Conservation (phyloP, 2,113 vertebrate species). For the Scolopax mira region DNA sequence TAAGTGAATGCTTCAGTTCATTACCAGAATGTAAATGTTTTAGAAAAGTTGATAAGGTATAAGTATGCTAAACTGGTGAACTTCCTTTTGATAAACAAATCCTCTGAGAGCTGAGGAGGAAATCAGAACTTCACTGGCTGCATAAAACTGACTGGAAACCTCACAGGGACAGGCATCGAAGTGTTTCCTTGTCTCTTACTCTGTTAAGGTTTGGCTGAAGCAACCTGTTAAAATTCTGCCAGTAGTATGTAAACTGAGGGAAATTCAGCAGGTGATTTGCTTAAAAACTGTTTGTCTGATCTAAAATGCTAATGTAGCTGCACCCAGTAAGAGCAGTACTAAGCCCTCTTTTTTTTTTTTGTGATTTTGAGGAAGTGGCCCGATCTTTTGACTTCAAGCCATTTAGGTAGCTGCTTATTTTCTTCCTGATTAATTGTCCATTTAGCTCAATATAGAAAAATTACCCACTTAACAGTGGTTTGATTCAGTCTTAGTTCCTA, state of each 20-base stretch:
- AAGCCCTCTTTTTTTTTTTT: neutral
- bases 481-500: neutral
- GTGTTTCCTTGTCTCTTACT: neutral
- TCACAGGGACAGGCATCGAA: neutral
- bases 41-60: neutral
- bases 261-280: neutral
- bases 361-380: neutral
- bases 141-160: neutral
- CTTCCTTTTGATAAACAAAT: neutral
- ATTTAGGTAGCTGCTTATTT: neutral
- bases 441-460: neutral
- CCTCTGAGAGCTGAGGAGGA: neutral
- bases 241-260: neutral
- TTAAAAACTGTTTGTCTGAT: neutral
- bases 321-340: neutral
- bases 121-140: neutral
- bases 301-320: neutral
- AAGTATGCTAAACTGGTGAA: neutral
- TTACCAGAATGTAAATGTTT: neutral
- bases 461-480: neutral
- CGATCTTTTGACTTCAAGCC: neutral
- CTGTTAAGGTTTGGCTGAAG: neutral
- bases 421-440: neutral
- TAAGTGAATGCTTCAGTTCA: constrained; percentile 56
- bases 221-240: neutral